Evolutionary conservation across 2,888 invertebrate species (phyloP).

Genomic region (Hesperia comma): DNA sequence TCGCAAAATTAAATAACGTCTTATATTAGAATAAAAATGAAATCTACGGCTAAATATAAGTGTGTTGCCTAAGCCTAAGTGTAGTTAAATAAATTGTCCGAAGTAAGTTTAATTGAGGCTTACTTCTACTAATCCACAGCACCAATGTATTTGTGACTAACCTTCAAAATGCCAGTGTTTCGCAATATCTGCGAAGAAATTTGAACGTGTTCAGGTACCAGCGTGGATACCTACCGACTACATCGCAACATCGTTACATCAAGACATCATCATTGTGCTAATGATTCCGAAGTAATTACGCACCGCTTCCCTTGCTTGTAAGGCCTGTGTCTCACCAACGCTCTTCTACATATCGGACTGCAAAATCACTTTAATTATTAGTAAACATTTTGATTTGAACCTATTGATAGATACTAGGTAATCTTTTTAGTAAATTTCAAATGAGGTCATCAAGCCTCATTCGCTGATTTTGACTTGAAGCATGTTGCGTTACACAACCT

Average conservation of each 20-base stretch:
- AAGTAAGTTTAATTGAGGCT: neutral
- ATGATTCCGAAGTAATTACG: conserved; percentile 9
- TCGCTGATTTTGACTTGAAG: neutral
- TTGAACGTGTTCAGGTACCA: conserved; percentile 4
- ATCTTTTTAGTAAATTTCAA: too few relatives aligned
- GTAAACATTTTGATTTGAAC: too few relatives aligned
- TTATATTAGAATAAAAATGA: too few relatives aligned
- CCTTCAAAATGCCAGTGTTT: conserved; percentile 1
- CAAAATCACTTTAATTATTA: conserved; percentile 4
- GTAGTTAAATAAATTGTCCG: neutral
- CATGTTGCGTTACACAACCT: conserved; percentile 22
- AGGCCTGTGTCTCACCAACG: conserved; percentile 4
- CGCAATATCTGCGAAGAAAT: neutral
- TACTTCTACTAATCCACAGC: neutral
- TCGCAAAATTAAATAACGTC: too few relatives aligned
- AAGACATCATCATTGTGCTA: conserved; percentile 18
- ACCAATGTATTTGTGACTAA: conserved; percentile 16
- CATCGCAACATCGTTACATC: conserved; percentile 7
- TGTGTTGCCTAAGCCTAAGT: too few relatives aligned
- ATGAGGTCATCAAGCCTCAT: neutral
- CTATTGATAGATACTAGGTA: too few relatives aligned
- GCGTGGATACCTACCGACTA: neutral
- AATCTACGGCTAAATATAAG: too few relatives aligned
- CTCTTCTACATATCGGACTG: neutral
- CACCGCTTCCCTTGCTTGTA: conserved; percentile 19